A percentile compares a stretch with the other conserved stretches of the same genome.
Evolutionary conservation across 2,113 vertebrate species (phyloP).

Genomic region (human (Homo sapiens)): GRCh38 chr16:19897001-19897500

Average conservation of each 20-base stretch:
- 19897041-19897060: too few relatives aligned
- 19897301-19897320: neutral
- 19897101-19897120: neutral
- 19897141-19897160: neutral
- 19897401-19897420: neutral
- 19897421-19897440: neutral
- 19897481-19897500: neutral
- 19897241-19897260: accelerated
- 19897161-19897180: neutral
- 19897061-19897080: too few relatives aligned
- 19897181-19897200: neutral
- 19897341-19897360: neutral
- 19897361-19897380: neutral
- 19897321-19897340: neutral
- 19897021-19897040: too few relatives aligned
- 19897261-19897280: neutral
- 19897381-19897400: neutral
- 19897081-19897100: neutral
- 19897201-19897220: neutral
- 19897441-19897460: neutral
- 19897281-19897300: neutral
- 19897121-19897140: neutral
- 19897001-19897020: too few relatives aligned
- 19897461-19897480: neutral
- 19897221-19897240: neutral